Percentiles rank a stretch among this genome's conserved stretches.
These are phyloP conservation scores for Capitella teleta DNA, from an alignment of 1,140 invertebrate genomes.

Conservation along the genomic window DNA sequence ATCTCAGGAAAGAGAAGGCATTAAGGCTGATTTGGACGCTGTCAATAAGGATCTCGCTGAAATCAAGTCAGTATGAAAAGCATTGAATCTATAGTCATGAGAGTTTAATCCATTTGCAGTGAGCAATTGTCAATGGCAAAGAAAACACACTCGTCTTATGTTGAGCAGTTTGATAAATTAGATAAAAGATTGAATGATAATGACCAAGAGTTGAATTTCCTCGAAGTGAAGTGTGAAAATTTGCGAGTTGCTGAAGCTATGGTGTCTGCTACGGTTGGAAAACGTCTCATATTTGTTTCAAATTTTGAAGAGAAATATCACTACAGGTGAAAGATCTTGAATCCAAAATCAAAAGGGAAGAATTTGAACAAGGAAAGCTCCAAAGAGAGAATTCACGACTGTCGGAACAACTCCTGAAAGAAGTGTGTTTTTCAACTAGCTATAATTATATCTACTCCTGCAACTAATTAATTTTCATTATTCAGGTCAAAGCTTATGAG, in stretches of 20 bases:
- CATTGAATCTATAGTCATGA: not conserved
- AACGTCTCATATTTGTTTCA: too few species aligned
- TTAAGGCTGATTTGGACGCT: constrained; percentile 29
- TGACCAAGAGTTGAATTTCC: constrained; percentile 26
- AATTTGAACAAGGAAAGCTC: constrained; percentile 28
- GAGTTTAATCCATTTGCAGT: constrained; percentile 16
- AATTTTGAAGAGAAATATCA: not conserved
- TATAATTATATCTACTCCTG: too few species aligned
- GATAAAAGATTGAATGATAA: constrained; percentile 25
- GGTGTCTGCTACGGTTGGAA: too few species aligned
- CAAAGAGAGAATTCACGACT: too few species aligned
- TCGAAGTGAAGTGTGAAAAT: constrained; percentile 32
- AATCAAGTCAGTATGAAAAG: not conserved
- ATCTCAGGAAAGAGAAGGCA: constrained; percentile 29
- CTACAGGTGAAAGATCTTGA: constrained; percentile 21
- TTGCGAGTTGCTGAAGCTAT: constrained; percentile 28
- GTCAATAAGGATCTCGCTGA: constrained; percentile 21
- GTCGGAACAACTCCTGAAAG: too few species aligned
- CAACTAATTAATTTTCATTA: too few species aligned
- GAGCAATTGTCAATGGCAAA: constrained; percentile 28
- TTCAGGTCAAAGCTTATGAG: too few species aligned
- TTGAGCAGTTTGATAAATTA: constrained; percentile 30
- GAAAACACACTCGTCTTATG: constrained; percentile 28
- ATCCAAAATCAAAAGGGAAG: constrained; percentile 18
- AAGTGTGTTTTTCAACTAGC: too few species aligned